Conservation (phyloP, 2,888 invertebrate genomes). For the Lasioglossum calceatum region DNA sequence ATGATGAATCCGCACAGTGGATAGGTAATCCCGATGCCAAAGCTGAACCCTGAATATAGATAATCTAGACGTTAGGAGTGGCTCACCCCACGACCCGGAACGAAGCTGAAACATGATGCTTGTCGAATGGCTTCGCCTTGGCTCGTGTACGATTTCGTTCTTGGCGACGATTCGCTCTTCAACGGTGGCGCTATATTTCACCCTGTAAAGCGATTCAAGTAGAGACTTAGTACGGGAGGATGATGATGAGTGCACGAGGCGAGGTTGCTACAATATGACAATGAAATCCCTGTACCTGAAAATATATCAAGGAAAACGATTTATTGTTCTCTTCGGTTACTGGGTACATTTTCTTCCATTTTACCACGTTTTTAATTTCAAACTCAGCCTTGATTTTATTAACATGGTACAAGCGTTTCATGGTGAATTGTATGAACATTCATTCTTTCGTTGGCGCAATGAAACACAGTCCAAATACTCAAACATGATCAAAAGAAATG, state of each 20-base stretch:
- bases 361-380: too few relatives aligned
- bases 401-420: constrained; percentile 44
- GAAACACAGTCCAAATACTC: background rate
- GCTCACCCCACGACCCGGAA: constrained; percentile 82
- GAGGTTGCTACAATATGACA: constrained; percentile 79
- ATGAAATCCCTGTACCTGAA: constrained; percentile 83
- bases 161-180: constrained; percentile 67
- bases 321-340: too few relatives aligned
- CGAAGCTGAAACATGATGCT: constrained; percentile 83
- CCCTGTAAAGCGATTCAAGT: constrained; percentile 84
- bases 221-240: constrained; percentile 80
- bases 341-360: too few relatives aligned
- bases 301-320: constrained; percentile 63
- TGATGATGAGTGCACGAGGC: constrained; percentile 62
- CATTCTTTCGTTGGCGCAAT: constrained; percentile 1
- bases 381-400: constrained; percentile 27
- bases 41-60: constrained; percentile 88
- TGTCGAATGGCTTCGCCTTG: constrained; percentile 72
- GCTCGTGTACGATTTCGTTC: constrained; percentile 69
- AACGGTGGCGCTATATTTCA: constrained; percentile 61
- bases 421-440: constrained; percentile 23
- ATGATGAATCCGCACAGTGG: constrained; percentile 90
- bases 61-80: constrained; percentile 83
- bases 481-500: background rate
- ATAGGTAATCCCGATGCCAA: constrained; percentile 90